phyloP scores from a whole-genome alignment of 1,140 invertebrate species.

The Pollicipes pollicipes region DNA sequence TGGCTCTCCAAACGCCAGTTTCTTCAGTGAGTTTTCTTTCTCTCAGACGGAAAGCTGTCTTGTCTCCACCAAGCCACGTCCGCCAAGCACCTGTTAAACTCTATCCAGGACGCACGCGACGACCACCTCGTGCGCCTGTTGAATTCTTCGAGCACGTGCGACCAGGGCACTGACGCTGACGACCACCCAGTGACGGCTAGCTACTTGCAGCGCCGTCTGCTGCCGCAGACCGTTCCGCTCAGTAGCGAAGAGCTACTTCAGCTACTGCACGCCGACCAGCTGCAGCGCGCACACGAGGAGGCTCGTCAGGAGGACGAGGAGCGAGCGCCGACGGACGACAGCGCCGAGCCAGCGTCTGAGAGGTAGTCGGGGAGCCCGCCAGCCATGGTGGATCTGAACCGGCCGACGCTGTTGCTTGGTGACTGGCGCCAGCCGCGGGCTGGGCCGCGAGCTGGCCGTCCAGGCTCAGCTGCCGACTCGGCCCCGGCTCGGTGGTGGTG shows the following conservation, averaged over 20 bases:
- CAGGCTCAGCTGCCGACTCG: constrained; percentile 43
- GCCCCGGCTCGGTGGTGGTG: constrained; percentile 45
- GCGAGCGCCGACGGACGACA: not conserved
- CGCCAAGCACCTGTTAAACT: not conserved
- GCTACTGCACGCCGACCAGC: not conserved
- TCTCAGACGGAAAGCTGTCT: too few relatives aligned
- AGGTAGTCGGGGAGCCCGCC: too few relatives aligned
- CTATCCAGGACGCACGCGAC: not conserved
- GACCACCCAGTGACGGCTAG: not conserved
- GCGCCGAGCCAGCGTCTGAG: not conserved
- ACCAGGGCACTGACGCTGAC: not conserved
- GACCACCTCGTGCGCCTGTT: not conserved
- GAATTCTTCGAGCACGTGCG: not conserved
- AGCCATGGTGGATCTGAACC: too few relatives aligned
- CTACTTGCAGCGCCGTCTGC: not conserved
- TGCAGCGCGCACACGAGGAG: not conserved
- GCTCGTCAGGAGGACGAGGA: not conserved
- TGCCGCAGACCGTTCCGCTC: not conserved
- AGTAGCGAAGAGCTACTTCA: not conserved
- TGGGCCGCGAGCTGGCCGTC: constrained; percentile 55
- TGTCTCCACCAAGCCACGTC: too few relatives aligned
- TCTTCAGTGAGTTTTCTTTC: too few relatives aligned
- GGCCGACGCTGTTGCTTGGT: constrained; percentile 32
- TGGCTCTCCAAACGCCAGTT: too few relatives aligned
- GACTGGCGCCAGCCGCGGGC: constrained; percentile 73